Percentiles rank a stretch among this genome's conserved stretches.
phyloP scores from a whole-genome alignment of 1,140 invertebrate genomes.

The Tetramorium simillimum region DNA sequence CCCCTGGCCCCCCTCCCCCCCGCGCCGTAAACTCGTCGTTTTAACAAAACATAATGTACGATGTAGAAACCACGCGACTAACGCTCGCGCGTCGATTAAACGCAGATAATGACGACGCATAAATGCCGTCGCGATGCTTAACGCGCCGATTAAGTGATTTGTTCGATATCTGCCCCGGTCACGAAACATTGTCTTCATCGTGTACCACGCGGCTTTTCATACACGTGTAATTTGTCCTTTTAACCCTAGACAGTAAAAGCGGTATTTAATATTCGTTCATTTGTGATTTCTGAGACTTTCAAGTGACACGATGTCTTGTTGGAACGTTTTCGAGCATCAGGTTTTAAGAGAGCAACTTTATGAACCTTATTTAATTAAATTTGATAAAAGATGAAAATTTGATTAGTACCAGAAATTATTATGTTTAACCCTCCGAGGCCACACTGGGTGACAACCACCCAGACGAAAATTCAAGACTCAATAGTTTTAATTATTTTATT shows the following conservation, averaged over 20 bases:
- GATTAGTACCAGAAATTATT: neutral
- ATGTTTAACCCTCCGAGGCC: too few relatives aligned
- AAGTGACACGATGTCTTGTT: neutral
- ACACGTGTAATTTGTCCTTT: constrained; percentile 5
- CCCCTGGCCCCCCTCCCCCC: neutral
- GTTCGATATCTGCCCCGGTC: constrained; percentile 16
- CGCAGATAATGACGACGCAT: constrained; percentile 14
- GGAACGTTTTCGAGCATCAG: neutral
- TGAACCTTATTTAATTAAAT: neutral
- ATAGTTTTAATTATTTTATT: too few relatives aligned
- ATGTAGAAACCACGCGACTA: constrained; percentile 28
- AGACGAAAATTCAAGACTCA: too few relatives aligned
- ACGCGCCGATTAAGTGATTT: constrained; percentile 50
- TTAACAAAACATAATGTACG: constrained; percentile 23
- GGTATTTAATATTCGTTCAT: neutral
- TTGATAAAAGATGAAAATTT: neutral
- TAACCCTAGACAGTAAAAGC: constrained; percentile 32
- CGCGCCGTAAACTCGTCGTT: constrained; percentile 23
- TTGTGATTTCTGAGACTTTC: neutral
- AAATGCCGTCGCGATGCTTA: constrained; percentile 21
- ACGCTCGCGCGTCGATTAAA: constrained; percentile 9
- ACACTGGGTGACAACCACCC: too few relatives aligned
- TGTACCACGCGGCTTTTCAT: neutral
- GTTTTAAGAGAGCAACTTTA: neutral
- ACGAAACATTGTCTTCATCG: constrained; percentile 16